Evolutionary conservation across 2,888 invertebrate genomes (phyloP), one percentile per base, ranked within the genome.

Genomic region (Standfussiana lucernea): DNA sequence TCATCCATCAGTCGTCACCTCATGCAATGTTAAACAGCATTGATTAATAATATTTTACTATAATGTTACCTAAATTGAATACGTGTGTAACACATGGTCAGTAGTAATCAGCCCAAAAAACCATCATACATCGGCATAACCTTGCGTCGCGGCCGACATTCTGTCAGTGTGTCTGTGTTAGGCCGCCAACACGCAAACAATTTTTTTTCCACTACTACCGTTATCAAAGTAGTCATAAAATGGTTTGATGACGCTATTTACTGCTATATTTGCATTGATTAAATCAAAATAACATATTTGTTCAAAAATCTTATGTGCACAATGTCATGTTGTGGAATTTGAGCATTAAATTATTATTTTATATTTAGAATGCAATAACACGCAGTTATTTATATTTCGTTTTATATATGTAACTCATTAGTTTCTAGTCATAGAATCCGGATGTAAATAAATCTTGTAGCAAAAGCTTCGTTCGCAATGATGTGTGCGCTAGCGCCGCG

Each of bases 401-500:
- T 65, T 80, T 67, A 69, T 21, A 64, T 80, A 84, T 80, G 75
- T 80, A 76, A 80, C 70, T 78, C 81, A 87, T 87, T 86, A 77
- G 79, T 85, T 88, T 85, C 85, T 86, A 82, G 84, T 87, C 86
- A 89, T 90, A 95, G 93, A 95, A 94, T 95, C 95, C 96, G 95
- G 95, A 95, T 95, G 95, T 95, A 92, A 93, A 95, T 95, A 95
- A 94, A 95, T 94, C 91, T 93, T 87, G 88, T 89, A 85, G 91
- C 91, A 91, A 92, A 93, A 93, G 92, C 92, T 93, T 88, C 87
- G 92, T 90, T 91, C 88, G 92, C 91, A 89, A 89, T 89, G 92
- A 87, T 89, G 78, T 85, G 84, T 80, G 84, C 77, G 81, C 72
- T 70, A 47, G 75, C 71, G 82, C 86, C 21, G 61, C 61, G n/a